Evolutionary conservation across 2,888 invertebrate species (phyloP), one percentile per base, ranked within the genome.

Genomic region (Lamproptera curius): DNA sequence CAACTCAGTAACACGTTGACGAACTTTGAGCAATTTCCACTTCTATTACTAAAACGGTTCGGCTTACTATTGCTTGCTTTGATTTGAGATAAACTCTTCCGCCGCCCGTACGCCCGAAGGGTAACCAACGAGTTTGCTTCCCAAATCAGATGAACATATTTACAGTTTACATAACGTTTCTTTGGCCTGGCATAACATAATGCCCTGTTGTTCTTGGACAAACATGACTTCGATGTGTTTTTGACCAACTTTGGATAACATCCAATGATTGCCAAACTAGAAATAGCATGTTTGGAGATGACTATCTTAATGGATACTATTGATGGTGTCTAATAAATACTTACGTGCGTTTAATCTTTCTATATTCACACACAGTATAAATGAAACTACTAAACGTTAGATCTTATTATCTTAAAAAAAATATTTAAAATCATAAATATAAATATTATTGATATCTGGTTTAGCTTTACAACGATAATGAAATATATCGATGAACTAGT

Each of bases 71-170:
- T 4, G 23, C 20, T n/a, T 38, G 42, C n/a, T n/a, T 15, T 0
- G 11, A 10, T 36, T 37, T 11, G n/a, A 20, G 28, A 36, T 16
- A 33, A 48, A 10, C 42, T 38, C 26, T 34, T 33, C 33, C 20
- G 4, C n/a, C 13, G 15, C 15, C 3, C 42, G 43, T 36, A 40
- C 35, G n/a, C 23, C 34, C 16, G 49, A 49, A 49, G 49, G 49
- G 39, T 44, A 35, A 11, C 43, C 26, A 44, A 48, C 42, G 41
- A 49, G 39, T 49, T 28, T 31, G 39, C 43, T 43, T 43, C 49
- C 38, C 39, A 49, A 48, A 47, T 42, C 38, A 42, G 42, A 42
- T 16, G 34, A 44, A 44, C 43, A 43, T 43, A 40, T 49, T 35
- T 28, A 26, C 33, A 13, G 26, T 33, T 36, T 38, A 38, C 26